These are phyloP conservation scores for Epistrophe eligans DNA, from an alignment of 2,888 invertebrate genomes.

Conservation along the genomic window DNA sequence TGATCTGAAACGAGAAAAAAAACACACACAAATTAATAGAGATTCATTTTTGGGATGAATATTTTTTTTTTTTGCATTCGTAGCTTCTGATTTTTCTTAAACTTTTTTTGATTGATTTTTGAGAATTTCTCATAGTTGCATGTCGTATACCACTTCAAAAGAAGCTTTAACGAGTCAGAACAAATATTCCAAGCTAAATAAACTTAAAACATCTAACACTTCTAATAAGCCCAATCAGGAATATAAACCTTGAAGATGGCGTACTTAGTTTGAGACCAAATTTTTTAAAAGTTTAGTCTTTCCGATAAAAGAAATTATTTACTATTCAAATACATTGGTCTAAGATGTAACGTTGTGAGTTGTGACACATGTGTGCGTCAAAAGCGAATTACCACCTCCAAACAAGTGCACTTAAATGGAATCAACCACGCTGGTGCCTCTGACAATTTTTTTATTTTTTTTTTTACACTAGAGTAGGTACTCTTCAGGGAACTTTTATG, in stretches of 20 bases:
- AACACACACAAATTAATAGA: background rate
- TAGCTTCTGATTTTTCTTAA: too few relatives aligned
- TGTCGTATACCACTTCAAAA: too few relatives aligned
- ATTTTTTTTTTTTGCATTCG: too few relatives aligned
- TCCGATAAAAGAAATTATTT: background rate
- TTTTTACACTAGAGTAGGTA: background rate
- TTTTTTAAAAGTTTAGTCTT: too few relatives aligned
- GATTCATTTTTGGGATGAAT: background rate
- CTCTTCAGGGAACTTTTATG: conserved; percentile 23
- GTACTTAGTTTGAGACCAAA: too few relatives aligned
- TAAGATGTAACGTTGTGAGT: background rate
- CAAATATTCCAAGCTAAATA: too few relatives aligned
- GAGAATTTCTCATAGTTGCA: too few relatives aligned
- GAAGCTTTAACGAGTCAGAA: too few relatives aligned
- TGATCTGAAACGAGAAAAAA: conserved; percentile 80
- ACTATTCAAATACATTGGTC: background rate
- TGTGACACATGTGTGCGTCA: conserved; percentile 16
- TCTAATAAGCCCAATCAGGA: too few relatives aligned
- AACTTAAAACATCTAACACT: too few relatives aligned
- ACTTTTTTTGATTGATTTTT: too few relatives aligned
- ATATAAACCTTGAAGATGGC: too few relatives aligned
- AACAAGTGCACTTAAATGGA: conserved; percentile 36
- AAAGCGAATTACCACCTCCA: conserved; percentile 32
- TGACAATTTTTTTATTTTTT: conserved; percentile 26
- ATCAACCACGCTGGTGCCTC: conserved; percentile 15